These are phyloP conservation scores for Dasyornis broadbenti DNA, from an alignment of 2,113 vertebrate species.

Conservation along the genomic window DNA sequence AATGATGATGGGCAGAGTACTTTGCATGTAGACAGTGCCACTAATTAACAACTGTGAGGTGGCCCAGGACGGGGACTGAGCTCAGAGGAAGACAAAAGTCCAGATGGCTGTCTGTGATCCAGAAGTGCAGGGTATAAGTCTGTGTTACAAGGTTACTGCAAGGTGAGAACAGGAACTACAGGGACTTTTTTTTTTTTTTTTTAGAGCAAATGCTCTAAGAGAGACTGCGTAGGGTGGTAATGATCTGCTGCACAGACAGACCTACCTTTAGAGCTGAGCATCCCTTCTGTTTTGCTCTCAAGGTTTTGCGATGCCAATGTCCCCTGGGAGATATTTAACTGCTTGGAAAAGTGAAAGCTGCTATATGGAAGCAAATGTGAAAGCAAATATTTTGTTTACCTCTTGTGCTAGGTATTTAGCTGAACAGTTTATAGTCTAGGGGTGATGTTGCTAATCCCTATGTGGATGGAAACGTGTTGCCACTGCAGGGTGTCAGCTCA, in stretches of 20 bases:
- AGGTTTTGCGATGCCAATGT: rapidly evolving
- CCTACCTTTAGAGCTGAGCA: background rate
- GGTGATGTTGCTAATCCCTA: background rate
- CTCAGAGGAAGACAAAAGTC: constrained; percentile 18
- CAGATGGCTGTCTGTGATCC: constrained; percentile 60
- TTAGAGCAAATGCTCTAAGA: background rate
- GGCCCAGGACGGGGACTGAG: background rate
- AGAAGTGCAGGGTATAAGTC: background rate
- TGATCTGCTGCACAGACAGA: background rate
- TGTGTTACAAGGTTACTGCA: constrained; percentile 34
- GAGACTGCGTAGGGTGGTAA: background rate
- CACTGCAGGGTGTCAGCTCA: background rate
- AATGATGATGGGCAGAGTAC: background rate
- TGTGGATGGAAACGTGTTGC: background rate
- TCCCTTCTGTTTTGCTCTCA: background rate
- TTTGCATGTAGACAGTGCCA: background rate
- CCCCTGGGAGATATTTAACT: background rate
- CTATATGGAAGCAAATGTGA: background rate
- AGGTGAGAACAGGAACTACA: background rate
- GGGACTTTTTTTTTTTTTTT: background rate
- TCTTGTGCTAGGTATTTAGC: background rate
- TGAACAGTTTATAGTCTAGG: background rate
- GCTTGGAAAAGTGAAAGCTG: background rate
- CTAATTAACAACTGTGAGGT: constrained; percentile 57
- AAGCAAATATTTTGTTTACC: background rate